Evolutionary conservation across 2,888 invertebrate genomes (phyloP), one percentile per base, ranked within the genome.

Genomic region (Ophonus ardosiacus): DNA sequence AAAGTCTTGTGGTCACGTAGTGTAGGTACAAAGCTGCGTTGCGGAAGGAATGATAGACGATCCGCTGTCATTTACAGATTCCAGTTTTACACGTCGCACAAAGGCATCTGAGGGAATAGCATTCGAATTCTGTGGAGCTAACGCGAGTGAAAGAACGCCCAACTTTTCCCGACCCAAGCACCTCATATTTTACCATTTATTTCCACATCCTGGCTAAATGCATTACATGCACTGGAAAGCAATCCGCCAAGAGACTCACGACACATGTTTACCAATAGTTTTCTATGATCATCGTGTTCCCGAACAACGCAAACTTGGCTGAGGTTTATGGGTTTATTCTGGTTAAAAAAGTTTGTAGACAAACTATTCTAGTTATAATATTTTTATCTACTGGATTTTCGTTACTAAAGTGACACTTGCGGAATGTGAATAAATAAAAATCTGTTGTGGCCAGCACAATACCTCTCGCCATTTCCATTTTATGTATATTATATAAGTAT

Each of bases 121-220:
- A 88, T 89, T 87, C 88, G 89, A 88, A 89, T 89, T 89, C 88
- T 88, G 88, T 88, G 88, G 68, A 76, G 76, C 83, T 40, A 83
- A 43, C 82, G 59, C 31, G 57, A 31, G 78, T 78, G 84, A 78
- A 78, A 84, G 78, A 84, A 78, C 63, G 78, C 38, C 61, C 38
- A 83, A 83, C 76, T 83, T 84, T 78, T 84, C 78, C 78, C 40
- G 51, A n/a, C 21, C 65, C 21, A 78, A 78, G 84, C 84, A 78
- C 78, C 65, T 78, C 84, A 84, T 84, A 84, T 84, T 78, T 84
- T 78, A 84, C 63, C 84, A 84, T 84, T 80, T 80, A 80, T 80
- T 80, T 80, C 80, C 59, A 21, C 78, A 56, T 59, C 78, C 78
- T 56, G 74, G 51, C 51, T 78, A 78, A 78, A 78, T 78, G 57